Evolutionary conservation across 2,888 invertebrate species (phyloP), one percentile per base, ranked within the genome.

Genomic region (Fragum sueziense): DNA sequence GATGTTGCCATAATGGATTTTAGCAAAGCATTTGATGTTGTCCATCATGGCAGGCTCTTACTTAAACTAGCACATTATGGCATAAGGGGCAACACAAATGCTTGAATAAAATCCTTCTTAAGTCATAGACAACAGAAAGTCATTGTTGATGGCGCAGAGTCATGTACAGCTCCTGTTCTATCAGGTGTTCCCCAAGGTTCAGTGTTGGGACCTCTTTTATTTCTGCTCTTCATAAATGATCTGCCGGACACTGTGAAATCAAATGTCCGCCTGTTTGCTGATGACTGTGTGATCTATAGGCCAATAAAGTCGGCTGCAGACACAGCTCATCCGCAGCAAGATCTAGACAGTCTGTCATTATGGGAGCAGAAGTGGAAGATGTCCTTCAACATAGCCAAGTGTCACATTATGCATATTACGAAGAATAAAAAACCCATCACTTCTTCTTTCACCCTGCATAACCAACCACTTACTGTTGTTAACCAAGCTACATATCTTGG

Each of bases 1-100:
- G 72, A 52, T 22, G n/a, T 52, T 52, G 52, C 22, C 22, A 22
- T 52, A 11, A 52, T 20, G 22, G 27, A 61, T n/a, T 68, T 74
- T 34, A 67, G 52, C 33, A 68, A 74, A 34, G 74, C 68, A 2
- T 76, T 76, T 52, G 70, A 65, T 65, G 70, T 62, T 11, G 76
- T 76, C 9, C n/a, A n/a, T 37, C 37, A 37, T 37, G 37, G 37
- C 14, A 37, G 37, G 14, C 37, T 37, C 47, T 29, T 76, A 34
- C 57, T 34, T 14, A 74, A 74, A 54, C 20, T 68, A 54, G 33
- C 33, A 31, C 59, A 69, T 37, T 37, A 37, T 14, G 37, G 37
- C 37, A 37, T 37, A 6, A 14, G 6, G 6, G 6, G 37, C 14
- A 6, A 37, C 37, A 14, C 37, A 9, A 37, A 37, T 14, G 7